A percentile compares a stretch with the other conserved stretches of the same genome.
Conservation (phyloP, 2,113 vertebrate species). For the Theristicus caerulescens region DNA sequence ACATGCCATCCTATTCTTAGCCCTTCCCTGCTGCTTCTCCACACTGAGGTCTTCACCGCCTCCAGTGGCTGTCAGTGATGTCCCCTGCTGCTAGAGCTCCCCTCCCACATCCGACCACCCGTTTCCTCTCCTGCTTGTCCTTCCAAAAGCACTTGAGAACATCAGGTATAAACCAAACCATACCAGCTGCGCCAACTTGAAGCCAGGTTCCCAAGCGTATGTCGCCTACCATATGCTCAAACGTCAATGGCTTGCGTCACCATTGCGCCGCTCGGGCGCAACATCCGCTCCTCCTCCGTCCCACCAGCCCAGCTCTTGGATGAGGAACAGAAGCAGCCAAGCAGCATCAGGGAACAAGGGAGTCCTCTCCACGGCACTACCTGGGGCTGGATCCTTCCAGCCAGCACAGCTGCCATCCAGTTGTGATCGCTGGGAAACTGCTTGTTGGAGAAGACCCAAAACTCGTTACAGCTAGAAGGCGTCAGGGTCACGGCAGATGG, state of each 20-base stretch:
- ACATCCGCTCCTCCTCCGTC: background rate
- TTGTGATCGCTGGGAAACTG: background rate
- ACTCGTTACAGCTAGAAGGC: background rate
- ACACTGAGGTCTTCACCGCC: background rate
- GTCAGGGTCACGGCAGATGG: background rate
- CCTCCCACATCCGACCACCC: background rate
- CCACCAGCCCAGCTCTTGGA: background rate
- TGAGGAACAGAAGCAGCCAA: background rate
- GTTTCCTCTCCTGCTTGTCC: background rate
- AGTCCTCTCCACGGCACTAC: background rate
- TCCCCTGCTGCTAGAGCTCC: background rate
- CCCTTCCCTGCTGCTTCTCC: background rate
- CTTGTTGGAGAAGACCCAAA: background rate
- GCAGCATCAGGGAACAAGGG: background rate
- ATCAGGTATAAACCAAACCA: background rate
- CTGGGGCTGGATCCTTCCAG: background rate
- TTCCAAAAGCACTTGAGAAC: background rate
- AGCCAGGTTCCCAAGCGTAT: background rate
- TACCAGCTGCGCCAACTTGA: rapidly evolving
- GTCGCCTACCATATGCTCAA: background rate
- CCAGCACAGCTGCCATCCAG: background rate
- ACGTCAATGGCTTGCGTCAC: rapidly evolving
- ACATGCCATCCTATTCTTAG: background rate
- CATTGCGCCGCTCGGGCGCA: rapidly evolving
- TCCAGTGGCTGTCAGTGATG: background rate